These are phyloP conservation scores for Mustelus asterias DNA, from an alignment of 2,113 vertebrate species.

Conservation along the genomic window DNA sequence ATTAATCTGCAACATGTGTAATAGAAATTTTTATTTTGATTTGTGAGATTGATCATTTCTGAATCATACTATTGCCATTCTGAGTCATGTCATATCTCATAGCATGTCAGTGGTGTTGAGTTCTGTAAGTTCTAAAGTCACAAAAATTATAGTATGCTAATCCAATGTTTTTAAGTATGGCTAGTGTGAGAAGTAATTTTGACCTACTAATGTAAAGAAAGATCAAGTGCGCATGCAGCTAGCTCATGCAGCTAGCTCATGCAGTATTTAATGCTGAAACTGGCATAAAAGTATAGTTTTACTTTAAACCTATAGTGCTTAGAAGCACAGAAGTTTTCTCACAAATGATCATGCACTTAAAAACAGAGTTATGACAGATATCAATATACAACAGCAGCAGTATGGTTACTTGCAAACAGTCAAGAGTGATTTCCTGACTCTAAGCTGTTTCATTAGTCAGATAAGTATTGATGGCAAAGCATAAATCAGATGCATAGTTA, in stretches of 20 bases:
- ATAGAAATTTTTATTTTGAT: not conserved
- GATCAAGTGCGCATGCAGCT: not conserved
- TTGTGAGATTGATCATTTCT: not conserved
- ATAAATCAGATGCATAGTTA: slow-evolving; percentile 10
- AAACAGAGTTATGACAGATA: not conserved
- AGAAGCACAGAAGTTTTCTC: not conserved
- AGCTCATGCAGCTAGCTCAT: not conserved
- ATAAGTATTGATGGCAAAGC: not conserved
- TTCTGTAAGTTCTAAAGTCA: not conserved
- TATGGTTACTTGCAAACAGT: not conserved
- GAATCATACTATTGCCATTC: not conserved
- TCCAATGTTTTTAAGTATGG: not conserved
- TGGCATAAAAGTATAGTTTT: not conserved
- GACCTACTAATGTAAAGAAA: not conserved
- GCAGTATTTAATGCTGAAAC: not conserved
- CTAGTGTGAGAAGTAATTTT: not conserved
- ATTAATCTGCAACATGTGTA: not conserved
- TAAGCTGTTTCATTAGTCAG: not conserved
- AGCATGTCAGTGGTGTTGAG: not conserved
- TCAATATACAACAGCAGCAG: not conserved
- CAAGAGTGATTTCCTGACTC: not conserved
- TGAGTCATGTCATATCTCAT: not conserved
- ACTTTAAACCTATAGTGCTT: not conserved
- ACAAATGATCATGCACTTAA: not conserved
- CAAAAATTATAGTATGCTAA: not conserved